These are phyloP conservation scores for Mesembrinibis cayennensis DNA, from an alignment of 2,113 vertebrate genomes.

Conservation along the genomic window DNA sequence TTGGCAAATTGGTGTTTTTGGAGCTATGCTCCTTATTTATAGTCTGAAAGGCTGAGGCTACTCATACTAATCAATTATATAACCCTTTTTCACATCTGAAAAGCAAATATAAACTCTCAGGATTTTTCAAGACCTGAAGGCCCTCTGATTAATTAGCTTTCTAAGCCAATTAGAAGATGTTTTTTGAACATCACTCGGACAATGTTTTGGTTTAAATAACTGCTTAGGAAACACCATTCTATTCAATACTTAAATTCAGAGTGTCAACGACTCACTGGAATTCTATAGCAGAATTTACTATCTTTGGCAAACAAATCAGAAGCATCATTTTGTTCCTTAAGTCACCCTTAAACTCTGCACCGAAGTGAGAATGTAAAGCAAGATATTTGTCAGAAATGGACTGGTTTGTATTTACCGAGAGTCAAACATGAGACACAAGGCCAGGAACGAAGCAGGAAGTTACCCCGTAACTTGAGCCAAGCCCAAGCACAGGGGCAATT, in stretches of 20 bases:
- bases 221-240: neutral
- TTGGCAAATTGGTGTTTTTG: neutral
- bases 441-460: neutral
- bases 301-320: neutral
- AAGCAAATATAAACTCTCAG: slow-evolving; percentile 8
- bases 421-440: neutral
- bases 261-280: neutral
- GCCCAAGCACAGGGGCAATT: neutral
- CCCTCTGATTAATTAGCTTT: slow-evolving; percentile 9
- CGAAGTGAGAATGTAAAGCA: neutral
- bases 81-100: slow-evolving; percentile 11
- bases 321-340: neutral
- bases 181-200: neutral
- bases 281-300: neutral
- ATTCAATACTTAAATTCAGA: neutral
- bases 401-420: neutral
- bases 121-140: slow-evolving; percentile 4
- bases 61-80: neutral
- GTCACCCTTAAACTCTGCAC: neutral
- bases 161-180: neutral
- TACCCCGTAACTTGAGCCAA: neutral
- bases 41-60: neutral
- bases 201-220: neutral
- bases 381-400: neutral
- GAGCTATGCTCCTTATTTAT: neutral